Conservation (phyloP, 2,888 invertebrate genomes). For the Choreutis nemorana region DNA sequence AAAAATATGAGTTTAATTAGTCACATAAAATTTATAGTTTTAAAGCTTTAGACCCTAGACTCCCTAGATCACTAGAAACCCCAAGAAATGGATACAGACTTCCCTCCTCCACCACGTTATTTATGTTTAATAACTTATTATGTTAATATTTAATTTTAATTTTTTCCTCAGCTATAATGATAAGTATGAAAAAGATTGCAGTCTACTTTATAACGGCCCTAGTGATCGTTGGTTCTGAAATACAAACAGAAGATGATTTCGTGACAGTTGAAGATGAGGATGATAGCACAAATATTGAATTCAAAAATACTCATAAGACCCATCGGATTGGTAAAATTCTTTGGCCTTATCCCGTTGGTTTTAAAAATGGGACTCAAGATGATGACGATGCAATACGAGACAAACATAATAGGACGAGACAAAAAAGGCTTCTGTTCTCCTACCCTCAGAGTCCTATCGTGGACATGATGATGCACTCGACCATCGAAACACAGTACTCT, state of each 20-base stretch:
- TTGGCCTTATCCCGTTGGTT: constrained; percentile 42
- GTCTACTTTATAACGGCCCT: constrained; percentile 14
- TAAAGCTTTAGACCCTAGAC: too few species aligned
- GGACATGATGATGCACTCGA: constrained; percentile 46
- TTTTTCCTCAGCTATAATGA: constrained; percentile 27
- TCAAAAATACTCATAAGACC: constrained; percentile 10
- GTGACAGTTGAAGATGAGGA: constrained; percentile 23
- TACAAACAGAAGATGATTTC: constrained; percentile 25
- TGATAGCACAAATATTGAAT: constrained; percentile 9
- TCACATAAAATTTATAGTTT: too few species aligned
- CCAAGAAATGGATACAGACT: too few species aligned
- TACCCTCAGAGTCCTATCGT: constrained; percentile 42
- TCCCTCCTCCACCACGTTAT: too few species aligned
- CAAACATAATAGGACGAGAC: constrained; percentile 13
- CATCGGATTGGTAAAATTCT: constrained; percentile 27
- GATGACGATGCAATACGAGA: constrained; percentile 11
- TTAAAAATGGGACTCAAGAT: constrained; percentile 9
- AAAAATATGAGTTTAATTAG: too few species aligned
- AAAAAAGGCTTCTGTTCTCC: constrained; percentile 27
- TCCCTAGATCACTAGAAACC: too few species aligned
- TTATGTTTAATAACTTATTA: too few species aligned
- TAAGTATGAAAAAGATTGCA: constrained; percentile 16
- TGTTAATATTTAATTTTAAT: background rate
- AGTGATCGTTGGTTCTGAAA: too few species aligned
- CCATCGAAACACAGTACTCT: constrained; percentile 27